Conservation (phyloP, 2,113 vertebrate genomes). For the Isichthys henryi region DNA sequence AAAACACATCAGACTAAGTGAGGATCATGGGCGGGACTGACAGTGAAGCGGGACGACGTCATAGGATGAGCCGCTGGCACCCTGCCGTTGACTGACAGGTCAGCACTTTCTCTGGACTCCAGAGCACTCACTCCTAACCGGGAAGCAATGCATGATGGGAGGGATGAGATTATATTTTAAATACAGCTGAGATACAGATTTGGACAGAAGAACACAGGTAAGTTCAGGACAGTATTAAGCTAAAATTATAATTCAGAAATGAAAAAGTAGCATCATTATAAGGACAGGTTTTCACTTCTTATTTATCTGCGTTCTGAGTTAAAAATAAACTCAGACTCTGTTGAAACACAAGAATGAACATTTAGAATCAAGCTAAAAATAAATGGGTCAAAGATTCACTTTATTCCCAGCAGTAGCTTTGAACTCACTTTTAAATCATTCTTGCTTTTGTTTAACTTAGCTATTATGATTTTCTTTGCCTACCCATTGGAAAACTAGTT, state of each 20-base stretch:
- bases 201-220: neutral
- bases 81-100: constrained; percentile 64
- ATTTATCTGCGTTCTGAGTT: constrained; percentile 4
- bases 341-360: neutral
- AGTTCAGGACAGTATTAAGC: neutral
- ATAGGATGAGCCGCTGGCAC: constrained; percentile 52
- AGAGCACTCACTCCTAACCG: constrained; percentile 59
- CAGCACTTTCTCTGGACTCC: constrained; percentile 74
- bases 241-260: neutral
- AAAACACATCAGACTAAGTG: constrained; percentile 53
- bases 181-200: neutral
- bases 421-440: constrained; percentile 33
- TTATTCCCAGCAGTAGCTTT: neutral
- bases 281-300: neutral
- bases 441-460: constrained; percentile 19
- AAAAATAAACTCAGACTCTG: constrained; percentile 3
- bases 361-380: constrained; percentile 40
- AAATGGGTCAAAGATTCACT: constrained; percentile 28
- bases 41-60: constrained; percentile 80
- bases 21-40: constrained; percentile 80
- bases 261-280: neutral
- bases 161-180: neutral
- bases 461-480: constrained; percentile 34
- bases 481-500: neutral
- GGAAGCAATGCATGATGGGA: constrained; percentile 1